phyloP scores from a whole-genome alignment of 64 coral and sea anemone genomes.

The Montipora efflorescens region DNA sequence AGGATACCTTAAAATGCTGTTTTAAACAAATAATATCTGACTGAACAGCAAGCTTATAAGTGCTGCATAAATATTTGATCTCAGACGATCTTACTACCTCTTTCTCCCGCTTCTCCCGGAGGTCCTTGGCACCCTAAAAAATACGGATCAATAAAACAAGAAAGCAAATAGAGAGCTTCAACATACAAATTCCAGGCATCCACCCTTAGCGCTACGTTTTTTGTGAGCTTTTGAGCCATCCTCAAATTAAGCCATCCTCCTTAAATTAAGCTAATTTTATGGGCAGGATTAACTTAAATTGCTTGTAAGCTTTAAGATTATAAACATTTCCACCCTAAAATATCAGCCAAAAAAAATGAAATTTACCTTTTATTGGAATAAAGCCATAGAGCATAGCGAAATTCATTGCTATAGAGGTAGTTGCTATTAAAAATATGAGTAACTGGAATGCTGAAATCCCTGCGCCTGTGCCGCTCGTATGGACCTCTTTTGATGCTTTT shows the following conservation, averaged over 20 bases:
- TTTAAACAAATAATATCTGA: background rate
- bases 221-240: too few species aligned
- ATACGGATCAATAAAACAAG: background rate
- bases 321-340: too few species aligned
- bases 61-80: background rate
- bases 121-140: slow-evolving; percentile 82
- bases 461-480: background rate
- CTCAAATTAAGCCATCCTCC: too few species aligned
- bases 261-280: too few species aligned
- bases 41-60: background rate
- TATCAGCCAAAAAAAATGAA: background rate
- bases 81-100: slow-evolving; percentile 39
- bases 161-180: background rate
- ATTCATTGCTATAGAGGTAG: slow-evolving; percentile 88
- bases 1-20: background rate
- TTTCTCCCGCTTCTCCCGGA: slow-evolving; percentile 72
- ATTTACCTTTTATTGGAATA: slow-evolving; percentile 90
- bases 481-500: slow-evolving; percentile 36
- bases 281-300: too few species aligned
- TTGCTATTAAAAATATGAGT: slow-evolving; percentile 93
- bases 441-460: slow-evolving; percentile 84
- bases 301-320: too few species aligned
- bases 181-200: too few species aligned
- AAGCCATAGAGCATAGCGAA: slow-evolving; percentile 82
- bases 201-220: too few species aligned